Conservation (phyloP, 1,140 invertebrate species). For the Heliconius nattereri region DNA sequence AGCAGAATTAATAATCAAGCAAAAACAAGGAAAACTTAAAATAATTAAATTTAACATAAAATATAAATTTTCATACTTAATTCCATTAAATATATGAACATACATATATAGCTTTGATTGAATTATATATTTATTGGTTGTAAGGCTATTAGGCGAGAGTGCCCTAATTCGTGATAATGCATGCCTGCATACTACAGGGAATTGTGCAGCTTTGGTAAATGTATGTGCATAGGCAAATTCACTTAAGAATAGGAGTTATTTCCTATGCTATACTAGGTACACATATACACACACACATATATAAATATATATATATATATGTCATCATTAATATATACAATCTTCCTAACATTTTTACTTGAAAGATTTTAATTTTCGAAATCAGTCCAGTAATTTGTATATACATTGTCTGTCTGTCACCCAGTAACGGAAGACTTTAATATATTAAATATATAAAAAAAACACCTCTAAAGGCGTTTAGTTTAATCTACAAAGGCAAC, state of each 20-base stretch:
- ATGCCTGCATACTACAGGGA: not conserved
- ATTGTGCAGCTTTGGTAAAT: not conserved
- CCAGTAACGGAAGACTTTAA: not conserved
- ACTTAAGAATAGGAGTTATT: not conserved
- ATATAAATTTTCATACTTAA: too few species aligned
- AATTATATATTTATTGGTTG: not conserved
- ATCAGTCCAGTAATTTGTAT: not conserved
- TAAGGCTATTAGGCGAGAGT: conserved; percentile 5
- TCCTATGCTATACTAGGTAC: too few species aligned
- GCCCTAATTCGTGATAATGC: conserved; percentile 10
- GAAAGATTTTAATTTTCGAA: too few species aligned
- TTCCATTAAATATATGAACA: not conserved
- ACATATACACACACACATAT: too few species aligned
- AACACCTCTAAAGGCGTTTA: not conserved
- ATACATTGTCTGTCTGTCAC: not conserved
- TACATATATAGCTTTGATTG: not conserved
- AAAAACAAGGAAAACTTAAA: too few species aligned
- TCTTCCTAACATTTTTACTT: too few species aligned
- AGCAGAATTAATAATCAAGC: too few species aligned
- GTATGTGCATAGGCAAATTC: not conserved
- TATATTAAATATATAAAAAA: not conserved
- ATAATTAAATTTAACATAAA: too few species aligned
- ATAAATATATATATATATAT: too few species aligned
- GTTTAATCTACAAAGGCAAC: not conserved
- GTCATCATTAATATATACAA: too few species aligned